Percentiles rank a stretch among this genome's conserved stretches.
These are phyloP conservation scores for Pristionchus fissidentatus DNA, from an alignment of 2,888 invertebrate species.

Conservation along the genomic window DNA sequence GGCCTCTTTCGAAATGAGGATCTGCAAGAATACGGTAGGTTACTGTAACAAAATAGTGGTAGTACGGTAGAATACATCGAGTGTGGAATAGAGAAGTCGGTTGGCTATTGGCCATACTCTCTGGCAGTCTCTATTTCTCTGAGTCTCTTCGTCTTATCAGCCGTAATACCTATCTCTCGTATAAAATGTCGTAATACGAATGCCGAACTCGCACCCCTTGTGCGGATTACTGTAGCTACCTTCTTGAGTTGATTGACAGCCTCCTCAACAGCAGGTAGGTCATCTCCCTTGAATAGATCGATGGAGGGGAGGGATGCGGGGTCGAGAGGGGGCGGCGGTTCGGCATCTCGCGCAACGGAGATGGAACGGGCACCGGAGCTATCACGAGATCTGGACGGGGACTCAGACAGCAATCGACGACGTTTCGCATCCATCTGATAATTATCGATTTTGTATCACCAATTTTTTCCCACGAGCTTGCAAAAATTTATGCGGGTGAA, in stretches of 20 bases:
- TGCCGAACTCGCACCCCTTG: neutral
- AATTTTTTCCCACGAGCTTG: too few relatives aligned
- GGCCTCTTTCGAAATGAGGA: neutral
- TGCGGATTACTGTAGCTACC: neutral
- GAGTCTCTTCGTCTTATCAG: too few relatives aligned
- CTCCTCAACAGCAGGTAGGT: constrained; percentile 9
- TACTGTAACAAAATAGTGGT: neutral
- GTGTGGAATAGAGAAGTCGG: neutral
- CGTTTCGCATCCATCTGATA: constrained; percentile 37
- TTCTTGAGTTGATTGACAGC: constrained; percentile 31
- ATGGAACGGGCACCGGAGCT: constrained; percentile 24
- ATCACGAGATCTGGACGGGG: constrained; percentile 10
- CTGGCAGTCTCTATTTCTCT: too few relatives aligned
- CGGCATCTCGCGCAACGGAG: neutral
- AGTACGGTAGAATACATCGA: neutral
- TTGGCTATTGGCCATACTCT: too few relatives aligned
- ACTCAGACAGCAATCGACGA: constrained; percentile 1
- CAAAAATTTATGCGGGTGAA: neutral
- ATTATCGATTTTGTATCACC: neutral
- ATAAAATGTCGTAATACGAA: neutral
- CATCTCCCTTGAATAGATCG: constrained; percentile 10
- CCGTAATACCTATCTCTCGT: too few relatives aligned
- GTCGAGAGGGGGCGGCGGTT: constrained; percentile 23
- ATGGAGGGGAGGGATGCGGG: neutral
- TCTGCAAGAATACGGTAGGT: neutral